Conservation (phyloP, 2,888 invertebrate genomes). For the Xylocampa areola region DNA sequence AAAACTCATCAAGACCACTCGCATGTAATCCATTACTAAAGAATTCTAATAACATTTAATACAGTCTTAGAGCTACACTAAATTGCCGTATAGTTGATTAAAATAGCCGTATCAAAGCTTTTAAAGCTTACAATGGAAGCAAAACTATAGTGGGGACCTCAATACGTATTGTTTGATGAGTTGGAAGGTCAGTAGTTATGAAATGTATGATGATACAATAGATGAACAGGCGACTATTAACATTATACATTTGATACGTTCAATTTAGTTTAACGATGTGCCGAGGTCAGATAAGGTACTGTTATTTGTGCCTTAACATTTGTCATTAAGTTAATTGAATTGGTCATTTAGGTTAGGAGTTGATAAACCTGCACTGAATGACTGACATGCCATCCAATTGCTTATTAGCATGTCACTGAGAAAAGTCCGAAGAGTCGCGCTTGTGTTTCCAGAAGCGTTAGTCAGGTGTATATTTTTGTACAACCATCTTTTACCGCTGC, state of each 20-base stretch:
- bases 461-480: too few relatives aligned
- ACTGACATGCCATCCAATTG: not conserved
- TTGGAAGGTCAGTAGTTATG: constrained; percentile 53
- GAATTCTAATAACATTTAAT: constrained; percentile 36
- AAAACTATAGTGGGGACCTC: constrained; percentile 32
- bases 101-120: constrained; percentile 36
- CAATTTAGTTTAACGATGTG: constrained; percentile 7
- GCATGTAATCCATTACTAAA: constrained; percentile 26
- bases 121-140: constrained; percentile 30
- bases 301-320: constrained; percentile 4
- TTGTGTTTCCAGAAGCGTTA: too few relatives aligned
- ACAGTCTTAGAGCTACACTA: not conserved
- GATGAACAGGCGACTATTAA: constrained; percentile 22
- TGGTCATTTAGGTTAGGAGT: not conserved
- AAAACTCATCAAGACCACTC: constrained; percentile 10
- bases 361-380: not conserved
- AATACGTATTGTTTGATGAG: constrained; percentile 52
- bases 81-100: constrained; percentile 21
- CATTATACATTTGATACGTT: constrained; percentile 6
- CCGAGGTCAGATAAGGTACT: constrained; percentile 1
- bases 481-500: too few relatives aligned
- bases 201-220: constrained; percentile 53
- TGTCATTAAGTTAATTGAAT: constrained; percentile 5
- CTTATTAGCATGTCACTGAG: too few relatives aligned
- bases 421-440: too few relatives aligned